Evolutionary conservation across 2,113 vertebrate species (phyloP).

Genomic region (Forbesichthys papilliferus): DNA sequence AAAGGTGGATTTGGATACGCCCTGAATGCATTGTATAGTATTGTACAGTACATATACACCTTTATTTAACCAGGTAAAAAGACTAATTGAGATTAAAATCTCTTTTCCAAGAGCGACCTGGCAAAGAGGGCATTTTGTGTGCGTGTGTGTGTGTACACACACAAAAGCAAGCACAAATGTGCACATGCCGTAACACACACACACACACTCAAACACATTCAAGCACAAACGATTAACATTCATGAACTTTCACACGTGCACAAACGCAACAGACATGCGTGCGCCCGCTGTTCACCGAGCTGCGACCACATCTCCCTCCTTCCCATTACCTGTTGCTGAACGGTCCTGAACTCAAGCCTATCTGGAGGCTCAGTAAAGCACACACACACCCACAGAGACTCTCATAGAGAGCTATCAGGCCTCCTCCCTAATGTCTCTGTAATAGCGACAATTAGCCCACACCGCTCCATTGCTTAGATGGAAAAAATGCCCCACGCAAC

Average conservation of each 20-base stretch:
- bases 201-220: not conserved
- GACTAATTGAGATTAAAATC: too few relatives aligned
- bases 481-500: conserved; percentile 32
- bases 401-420: not conserved
- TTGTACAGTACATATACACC: too few relatives aligned
- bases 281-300: not conserved
- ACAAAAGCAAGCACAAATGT: not conserved
- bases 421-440: conserved; percentile 34
- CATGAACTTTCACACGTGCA: not conserved
- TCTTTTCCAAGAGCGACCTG: too few relatives aligned
- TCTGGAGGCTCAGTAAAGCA: conserved; percentile 38
- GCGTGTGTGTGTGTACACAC: not conserved
- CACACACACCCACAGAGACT: conserved; percentile 39
- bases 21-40: too few relatives aligned
- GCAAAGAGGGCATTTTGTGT: too few relatives aligned
- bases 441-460: conserved; percentile 60
- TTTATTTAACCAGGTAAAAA: too few relatives aligned
- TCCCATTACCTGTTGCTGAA: conserved; percentile 33
- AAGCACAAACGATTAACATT: not conserved
- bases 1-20: too few relatives aligned
- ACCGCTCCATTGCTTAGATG: conserved; percentile 29
- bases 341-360: conserved; percentile 31
- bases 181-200: not conserved
- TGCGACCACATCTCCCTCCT: not conserved
- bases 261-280: not conserved